phyloP scores from a whole-genome alignment of 1,140 invertebrate species.

The Chlorops oryzae region DNA sequence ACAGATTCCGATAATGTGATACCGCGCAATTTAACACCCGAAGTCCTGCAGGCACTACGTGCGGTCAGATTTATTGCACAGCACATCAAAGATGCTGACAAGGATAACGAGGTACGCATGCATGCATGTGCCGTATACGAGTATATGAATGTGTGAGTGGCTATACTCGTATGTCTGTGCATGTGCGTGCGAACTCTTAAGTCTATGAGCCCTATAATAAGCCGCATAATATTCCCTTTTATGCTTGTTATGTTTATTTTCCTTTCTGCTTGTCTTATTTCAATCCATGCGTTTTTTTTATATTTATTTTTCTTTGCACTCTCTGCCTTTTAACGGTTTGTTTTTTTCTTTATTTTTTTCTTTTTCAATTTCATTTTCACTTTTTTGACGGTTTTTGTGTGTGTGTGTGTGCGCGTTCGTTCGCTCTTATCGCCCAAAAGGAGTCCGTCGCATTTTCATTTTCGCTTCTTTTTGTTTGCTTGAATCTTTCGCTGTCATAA shows the following conservation, averaged over 20 bases:
- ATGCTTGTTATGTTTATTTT: neutral
- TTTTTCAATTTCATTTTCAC: neutral
- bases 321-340: neutral
- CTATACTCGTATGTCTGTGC: too few species aligned
- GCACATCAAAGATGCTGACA: constrained; percentile 92
- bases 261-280: neutral
- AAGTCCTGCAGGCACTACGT: constrained; percentile 84
- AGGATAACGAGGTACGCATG: constrained; percentile 81
- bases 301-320: neutral
- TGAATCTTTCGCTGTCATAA: too few species aligned
- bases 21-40: constrained; percentile 71
- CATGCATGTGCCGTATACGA: too few species aligned
- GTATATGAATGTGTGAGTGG: too few species aligned
- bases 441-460: too few species aligned
- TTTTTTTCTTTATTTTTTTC: neutral
- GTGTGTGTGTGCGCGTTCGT: too few species aligned
- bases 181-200: too few species aligned
- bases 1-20: constrained; percentile 71
- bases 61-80: constrained; percentile 94
- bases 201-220: too few species aligned
- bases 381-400: too few species aligned
- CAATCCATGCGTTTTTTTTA: neutral
- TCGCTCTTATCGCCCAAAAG: too few species aligned
- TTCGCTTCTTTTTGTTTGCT: too few species aligned
- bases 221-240: too few species aligned